A percentile compares a stretch with the other conserved stretches of the same genome.
Conservation (phyloP, 2,113 vertebrate species). For the Todiramphus chloris region DNA sequence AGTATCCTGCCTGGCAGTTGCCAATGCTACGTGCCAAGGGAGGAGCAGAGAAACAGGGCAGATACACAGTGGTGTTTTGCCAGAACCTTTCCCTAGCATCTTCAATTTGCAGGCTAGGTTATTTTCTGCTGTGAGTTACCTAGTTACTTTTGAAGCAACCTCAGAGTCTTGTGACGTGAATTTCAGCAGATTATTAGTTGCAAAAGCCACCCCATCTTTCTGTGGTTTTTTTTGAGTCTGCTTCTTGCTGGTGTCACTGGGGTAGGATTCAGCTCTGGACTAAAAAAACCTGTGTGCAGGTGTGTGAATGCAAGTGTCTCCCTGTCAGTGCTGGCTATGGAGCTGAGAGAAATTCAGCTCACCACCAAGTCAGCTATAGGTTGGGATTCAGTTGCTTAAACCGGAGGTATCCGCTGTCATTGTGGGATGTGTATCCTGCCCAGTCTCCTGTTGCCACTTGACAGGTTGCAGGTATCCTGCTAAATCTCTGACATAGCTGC, state of each 20-base stretch:
- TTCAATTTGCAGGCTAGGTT: neutral
- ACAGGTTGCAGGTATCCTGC: neutral
- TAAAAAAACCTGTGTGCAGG: accelerated
- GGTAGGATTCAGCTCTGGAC: neutral
- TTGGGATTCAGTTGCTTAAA: neutral
- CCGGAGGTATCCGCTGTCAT: neutral
- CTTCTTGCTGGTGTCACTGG: neutral
- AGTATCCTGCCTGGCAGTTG: neutral
- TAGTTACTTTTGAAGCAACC: neutral
- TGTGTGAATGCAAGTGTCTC: neutral
- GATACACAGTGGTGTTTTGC: neutral
- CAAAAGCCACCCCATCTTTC: neutral
- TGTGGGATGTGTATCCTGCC: neutral
- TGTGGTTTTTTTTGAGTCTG: neutral
- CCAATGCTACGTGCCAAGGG: accelerated
- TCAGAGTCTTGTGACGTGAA: neutral
- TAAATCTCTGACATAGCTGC: neutral
- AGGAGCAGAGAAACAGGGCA: neutral
- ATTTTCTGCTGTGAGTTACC: neutral
- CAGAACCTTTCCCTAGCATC: neutral
- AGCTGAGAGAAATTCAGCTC: neutral
- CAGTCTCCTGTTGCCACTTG: neutral
- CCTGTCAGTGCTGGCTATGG: accelerated
- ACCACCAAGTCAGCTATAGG: neutral
- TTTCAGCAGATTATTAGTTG: neutral